Evolutionary conservation across 2,888 invertebrate genomes (phyloP).

Genomic region (Zygaena filipendulae): DNA sequence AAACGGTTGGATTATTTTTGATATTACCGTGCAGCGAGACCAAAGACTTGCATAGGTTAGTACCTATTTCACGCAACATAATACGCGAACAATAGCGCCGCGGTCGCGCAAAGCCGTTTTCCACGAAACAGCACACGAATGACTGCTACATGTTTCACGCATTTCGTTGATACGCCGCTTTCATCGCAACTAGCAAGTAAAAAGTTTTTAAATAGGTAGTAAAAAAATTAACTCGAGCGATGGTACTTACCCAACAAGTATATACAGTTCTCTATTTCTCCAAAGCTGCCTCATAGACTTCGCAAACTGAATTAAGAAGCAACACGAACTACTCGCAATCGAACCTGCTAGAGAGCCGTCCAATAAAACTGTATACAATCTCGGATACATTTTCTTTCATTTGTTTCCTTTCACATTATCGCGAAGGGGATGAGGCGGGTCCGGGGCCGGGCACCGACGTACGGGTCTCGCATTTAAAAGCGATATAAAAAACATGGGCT

Average conservation of each 20-base stretch:
- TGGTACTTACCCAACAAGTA: no score
- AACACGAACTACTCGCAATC: constrained; percentile 64
- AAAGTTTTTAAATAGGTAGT: no score
- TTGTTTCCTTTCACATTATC: constrained; percentile 65
- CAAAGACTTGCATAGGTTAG: constrained; percentile 27
- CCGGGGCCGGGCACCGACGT: constrained; percentile 37
- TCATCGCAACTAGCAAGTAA: constrained; percentile 32
- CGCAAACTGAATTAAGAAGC: constrained; percentile 60
- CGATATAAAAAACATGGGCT: constrained; percentile 63
- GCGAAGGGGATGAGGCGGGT: constrained; percentile 52
- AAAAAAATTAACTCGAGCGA: no score
- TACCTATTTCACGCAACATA: constrained; percentile 35
- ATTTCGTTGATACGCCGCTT: constrained; percentile 34
- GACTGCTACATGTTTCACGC: constrained; percentile 39
- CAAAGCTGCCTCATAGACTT: constrained; percentile 23
- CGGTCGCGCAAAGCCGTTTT: constrained; percentile 31
- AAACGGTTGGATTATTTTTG: no score
- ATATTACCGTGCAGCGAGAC: no score
- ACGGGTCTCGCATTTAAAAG: constrained; percentile 65
- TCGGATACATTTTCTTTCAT: constrained; percentile 64
- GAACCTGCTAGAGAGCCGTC: constrained; percentile 53
- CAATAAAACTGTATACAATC: constrained; percentile 55
- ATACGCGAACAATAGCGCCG: constrained; percentile 32
- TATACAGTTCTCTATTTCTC: no score
- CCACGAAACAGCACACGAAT: constrained; percentile 31